Evolutionary conservation across 2,113 vertebrate genomes (phyloP), one percentile per base, ranked within the genome.

Genomic region (Cyanoderma ruficeps): DNA sequence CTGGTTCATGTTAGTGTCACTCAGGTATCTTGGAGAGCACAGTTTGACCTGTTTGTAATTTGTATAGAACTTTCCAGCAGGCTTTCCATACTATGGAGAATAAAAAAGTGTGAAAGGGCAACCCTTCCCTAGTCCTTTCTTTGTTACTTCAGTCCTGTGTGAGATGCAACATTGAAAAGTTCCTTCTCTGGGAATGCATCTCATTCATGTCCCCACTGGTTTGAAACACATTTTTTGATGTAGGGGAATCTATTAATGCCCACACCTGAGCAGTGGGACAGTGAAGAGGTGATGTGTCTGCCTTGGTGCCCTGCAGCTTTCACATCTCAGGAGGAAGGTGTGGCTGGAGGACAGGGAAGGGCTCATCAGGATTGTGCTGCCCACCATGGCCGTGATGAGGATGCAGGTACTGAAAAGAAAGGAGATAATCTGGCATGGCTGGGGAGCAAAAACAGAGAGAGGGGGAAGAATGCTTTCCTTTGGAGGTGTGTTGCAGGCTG

Each of bases 401-500:
- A 71, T 2, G 17, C 9, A 23, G 42, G 56, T 52, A 28, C 24
- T 70, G 83, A 69, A 91, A 92, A 56, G 41, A 79, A 76, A 79
- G 59, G 70, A 71, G 41, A 35, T 61, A 42, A 77, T 37, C 68
- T 80, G 82, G 31, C 42, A n/a, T 57, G 39, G 52, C 47, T 77
- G 24, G 42, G 75, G 44, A 85, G 21, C 13, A 56, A 64, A 90
- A 79, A 14, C 49, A 61, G 41, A 69, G 59, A 35, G 17, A 11
- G 70, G 56, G 60, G 80, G 72, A 71, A 65, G 50, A 83, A 74
- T 75, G 55, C 56, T 13, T 92, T 94, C 64, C 56, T 49, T 83
- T 69, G 64, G 90, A 93, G 56, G 61, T 65, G 70, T 81, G 59
- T 74, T 86, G 56, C 86, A 88, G 70, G 44, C 83, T 96, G 83